phyloP scores from a whole-genome alignment of 2,797 vertebrate genomes.

The Fundulus diaphanus region DNA sequence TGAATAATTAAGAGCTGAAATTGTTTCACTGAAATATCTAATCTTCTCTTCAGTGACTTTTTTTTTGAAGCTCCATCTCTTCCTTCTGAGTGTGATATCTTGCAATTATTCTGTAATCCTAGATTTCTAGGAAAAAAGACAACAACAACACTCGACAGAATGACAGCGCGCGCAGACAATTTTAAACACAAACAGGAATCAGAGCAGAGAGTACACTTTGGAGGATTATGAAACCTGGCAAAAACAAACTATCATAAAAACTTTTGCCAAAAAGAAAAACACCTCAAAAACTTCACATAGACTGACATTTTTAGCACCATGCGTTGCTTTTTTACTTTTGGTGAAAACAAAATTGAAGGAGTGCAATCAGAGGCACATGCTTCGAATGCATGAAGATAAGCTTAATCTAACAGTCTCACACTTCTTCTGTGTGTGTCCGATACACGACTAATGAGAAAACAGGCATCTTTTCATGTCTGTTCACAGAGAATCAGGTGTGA shows the following conservation, averaged over 20 bases:
- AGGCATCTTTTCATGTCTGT: neutral
- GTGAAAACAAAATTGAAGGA: neutral
- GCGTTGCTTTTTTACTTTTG: neutral
- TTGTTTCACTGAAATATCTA: neutral
- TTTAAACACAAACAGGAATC: neutral
- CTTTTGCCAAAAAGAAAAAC: neutral
- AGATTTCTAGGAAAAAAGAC: neutral
- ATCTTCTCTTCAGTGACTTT: neutral
- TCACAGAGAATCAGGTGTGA: neutral
- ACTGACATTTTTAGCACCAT: neutral
- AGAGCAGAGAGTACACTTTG: neutral
- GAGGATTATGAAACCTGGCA: neutral
- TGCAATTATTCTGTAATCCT: neutral
- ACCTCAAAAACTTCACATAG: neutral
- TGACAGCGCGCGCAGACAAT: neutral
- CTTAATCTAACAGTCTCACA: neutral
- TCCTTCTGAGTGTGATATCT: neutral
- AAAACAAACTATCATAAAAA: neutral
- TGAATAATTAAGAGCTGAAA: neutral
- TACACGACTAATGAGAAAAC: neutral
- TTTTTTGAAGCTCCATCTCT: neutral
- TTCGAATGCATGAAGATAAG: neutral
- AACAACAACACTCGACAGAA: neutral
- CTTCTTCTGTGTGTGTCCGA: neutral
- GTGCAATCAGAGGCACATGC: neutral